A percentile compares a stretch with the other conserved stretches of the same genome.
phyloP scores from a whole-genome alignment of 2,888 invertebrate genomes.

The Phortica magna region DNA sequence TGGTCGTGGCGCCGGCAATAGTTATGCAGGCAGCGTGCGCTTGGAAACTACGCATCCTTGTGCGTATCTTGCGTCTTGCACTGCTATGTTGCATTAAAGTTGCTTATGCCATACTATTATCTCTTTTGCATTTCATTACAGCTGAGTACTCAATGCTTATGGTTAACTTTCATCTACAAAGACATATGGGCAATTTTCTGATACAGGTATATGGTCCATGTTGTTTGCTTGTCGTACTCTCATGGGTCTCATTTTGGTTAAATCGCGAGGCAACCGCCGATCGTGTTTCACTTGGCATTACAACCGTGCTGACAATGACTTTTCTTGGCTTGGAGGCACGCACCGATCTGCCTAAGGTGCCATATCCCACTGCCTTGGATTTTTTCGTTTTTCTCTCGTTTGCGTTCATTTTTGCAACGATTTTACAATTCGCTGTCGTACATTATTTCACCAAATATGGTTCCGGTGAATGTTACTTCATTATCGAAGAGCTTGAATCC shows the following conservation, averaged over 20 bases:
- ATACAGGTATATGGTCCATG: slow-evolving; percentile 93
- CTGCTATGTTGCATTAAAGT: neutral
- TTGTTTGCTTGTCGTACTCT: slow-evolving; percentile 88
- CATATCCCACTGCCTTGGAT: slow-evolving; percentile 91
- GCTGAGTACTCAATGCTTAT: slow-evolving; percentile 85
- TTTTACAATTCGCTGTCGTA: slow-evolving; percentile 90
- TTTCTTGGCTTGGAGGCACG: slow-evolving; percentile 89
- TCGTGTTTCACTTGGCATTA: slow-evolving; percentile 88
- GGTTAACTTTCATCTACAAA: slow-evolving; percentile 87
- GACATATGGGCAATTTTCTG: slow-evolving; percentile 92
- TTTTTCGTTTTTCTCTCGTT: slow-evolving; percentile 90
- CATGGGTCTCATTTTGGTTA: slow-evolving; percentile 93
- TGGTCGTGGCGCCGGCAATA: slow-evolving; percentile 53
- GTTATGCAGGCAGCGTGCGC: slow-evolving; percentile 56
- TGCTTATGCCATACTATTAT: neutral
- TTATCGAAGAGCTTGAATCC: slow-evolving; percentile 81
- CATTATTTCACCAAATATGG: slow-evolving; percentile 92
- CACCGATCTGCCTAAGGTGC: slow-evolving; percentile 89
- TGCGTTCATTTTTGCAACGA: slow-evolving; percentile 88
- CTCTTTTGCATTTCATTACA: slow-evolving; percentile 68
- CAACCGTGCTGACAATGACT: slow-evolving; percentile 91
- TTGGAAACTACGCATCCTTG: slow-evolving; percentile 69
- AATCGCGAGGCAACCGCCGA: slow-evolving; percentile 91
- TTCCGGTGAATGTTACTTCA: slow-evolving; percentile 88
- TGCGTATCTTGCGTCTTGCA: slow-evolving; percentile 51